A percentile compares a stretch with the other conserved stretches of the same genome.
phyloP scores from a whole-genome alignment of 2,113 vertebrate genomes.

The Carassius auratus region DNA sequence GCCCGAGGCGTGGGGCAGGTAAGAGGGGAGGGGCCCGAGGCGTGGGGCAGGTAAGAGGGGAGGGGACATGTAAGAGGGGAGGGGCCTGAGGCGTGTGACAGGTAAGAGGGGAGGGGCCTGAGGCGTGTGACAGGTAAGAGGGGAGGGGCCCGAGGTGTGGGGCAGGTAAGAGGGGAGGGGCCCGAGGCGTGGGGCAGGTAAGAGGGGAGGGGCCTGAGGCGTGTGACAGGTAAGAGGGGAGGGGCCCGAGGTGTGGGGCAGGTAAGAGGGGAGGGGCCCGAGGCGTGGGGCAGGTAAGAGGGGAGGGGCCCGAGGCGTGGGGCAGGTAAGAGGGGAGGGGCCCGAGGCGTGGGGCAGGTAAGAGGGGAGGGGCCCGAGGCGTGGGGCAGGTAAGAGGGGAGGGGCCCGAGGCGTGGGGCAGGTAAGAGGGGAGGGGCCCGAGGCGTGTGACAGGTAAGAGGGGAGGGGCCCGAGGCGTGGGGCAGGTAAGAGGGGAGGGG shows the following conservation, averaged over 20 bases:
- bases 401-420: not conserved
- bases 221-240: not conserved
- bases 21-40: conserved; percentile 75
- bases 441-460: conserved; percentile 82
- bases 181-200: not conserved
- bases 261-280: conserved; percentile 76
- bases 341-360: not conserved
- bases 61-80: too few species aligned
- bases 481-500: not conserved
- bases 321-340: conserved; percentile 60
- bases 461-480: conserved; percentile 59
- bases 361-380: conserved; percentile 59
- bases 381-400: not conserved
- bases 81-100: conserved; percentile 53
- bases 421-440: conserved; percentile 62
- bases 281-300: conserved; percentile 90
- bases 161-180: conserved; percentile 86
- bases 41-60: not conserved
- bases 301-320: conserved; percentile 59
- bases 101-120: conserved; percentile 83
- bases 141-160: too few species aligned
- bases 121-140: not conserved
- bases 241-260: conserved; percentile 68
- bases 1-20: conserved; percentile 84
- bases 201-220: too few species aligned